Base-by-base conservation (phyloP, 2,888 invertebrate genomes). In the Lasius platythorax region DNA sequence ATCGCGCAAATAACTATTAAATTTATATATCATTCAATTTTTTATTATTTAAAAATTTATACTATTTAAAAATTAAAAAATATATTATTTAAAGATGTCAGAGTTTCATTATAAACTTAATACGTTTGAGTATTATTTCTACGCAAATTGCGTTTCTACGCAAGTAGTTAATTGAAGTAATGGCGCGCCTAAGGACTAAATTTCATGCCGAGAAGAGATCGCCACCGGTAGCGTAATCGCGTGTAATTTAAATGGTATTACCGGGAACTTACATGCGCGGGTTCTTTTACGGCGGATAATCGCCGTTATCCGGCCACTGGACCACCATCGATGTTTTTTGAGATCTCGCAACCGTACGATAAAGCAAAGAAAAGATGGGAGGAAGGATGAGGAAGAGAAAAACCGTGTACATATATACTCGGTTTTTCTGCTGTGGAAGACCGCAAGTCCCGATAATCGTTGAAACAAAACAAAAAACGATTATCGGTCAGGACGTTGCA, bases 241-340 rank as follows among this genome's bases (percentile, higher is more conserved):
- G 74, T 84, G 66, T 84, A 84, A 84, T 84, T 73, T 81, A 73
- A 81, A 81, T 63, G 79, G 73, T 73, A 81, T 81, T 81, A 81
- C 73, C 79, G 73, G 46, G 73, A 81, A 81, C 79, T 81, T 81
- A 81, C 50, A 81, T 68, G 79, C 79, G 73, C 79, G 61, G 61
- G 73, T 73, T 61, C 79, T 73, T 81, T 81, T 46, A 61, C 72
- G 40, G 33, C 28, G 79, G 63, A 74, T 85, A 85, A 85, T 85
- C 85, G 84, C 61, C 84, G 84, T 61, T 84, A 85, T 85, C 85
- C 85, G 78, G 85, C 64, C 46, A 28, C 61, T 61, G 74, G 85
- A 85, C 84, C 85, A 85, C 84, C 85, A 56, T 79, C 85, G 79
- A 84, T 23, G 79, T 74, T 84, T 23, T 74, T 79, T 68, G 64